Base-by-base conservation (phyloP, 2,888 invertebrate species). In the Eulithis testata region DNA sequence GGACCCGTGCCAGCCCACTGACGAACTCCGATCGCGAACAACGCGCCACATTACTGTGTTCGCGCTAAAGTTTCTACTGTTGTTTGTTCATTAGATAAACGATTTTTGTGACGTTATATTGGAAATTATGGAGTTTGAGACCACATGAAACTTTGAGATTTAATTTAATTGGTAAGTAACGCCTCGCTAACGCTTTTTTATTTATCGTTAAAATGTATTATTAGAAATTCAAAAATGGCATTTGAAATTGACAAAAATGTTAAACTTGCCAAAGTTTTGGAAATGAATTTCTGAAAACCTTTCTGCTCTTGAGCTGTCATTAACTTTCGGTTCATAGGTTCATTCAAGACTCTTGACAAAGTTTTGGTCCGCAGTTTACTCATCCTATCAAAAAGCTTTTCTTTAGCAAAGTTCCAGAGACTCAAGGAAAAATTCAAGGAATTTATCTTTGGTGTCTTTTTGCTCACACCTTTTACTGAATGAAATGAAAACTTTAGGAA, bases 71-170 rank as follows among this genome's bases (percentile, higher is more conserved):
- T 80, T 83, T 83, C 69, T 66, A 71, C 74, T 79, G 79, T 82
- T 54, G 47, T 27, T 55, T 49, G 69, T 74, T 76, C 66, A 77
- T 76, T 79, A 76, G 75, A 76, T 78, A 79, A 75, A 76, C 73
- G 69, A 72, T 83, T 85, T 81, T 81, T 79, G 80, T 85, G 85
- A 72, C 71, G 68, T 74, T 70, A 53, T 66, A 63, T 76, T 73
- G 73, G 76, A 84, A 59, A 81, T 72, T 83, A 86, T 88, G 88
- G 85, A 84, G 77, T 79, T 82, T 81, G 76, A 80, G 71, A 81
- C 78, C 68, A 84, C 81, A 77, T 85, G 76, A 85, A 82, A 82
- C 73, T 82, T 78, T 77, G 43, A 65, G 66, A 75, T 21, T 70
- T 76, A 73, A 75, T 71, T 73, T 77, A 68, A 77, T 66, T 64